phyloP scores from a whole-genome alignment of 2,888 invertebrate genomes.

The Thereva nobilitata region DNA sequence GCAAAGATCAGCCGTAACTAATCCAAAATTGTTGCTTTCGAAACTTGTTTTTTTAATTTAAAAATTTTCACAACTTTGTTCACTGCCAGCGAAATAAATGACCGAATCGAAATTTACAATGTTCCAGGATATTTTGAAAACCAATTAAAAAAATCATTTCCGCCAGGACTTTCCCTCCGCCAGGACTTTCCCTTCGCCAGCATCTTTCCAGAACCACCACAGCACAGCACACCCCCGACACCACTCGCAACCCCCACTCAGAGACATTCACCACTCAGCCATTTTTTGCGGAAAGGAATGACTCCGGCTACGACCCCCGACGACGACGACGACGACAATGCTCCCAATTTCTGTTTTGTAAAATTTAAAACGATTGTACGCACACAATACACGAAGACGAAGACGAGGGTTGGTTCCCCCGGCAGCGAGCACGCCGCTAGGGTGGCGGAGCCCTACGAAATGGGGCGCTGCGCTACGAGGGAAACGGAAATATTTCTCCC shows the following conservation, averaged over 20 bases:
- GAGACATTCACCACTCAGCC: no score
- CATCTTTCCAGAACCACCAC: background rate
- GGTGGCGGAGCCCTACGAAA: constrained; percentile 11
- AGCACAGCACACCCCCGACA: background rate
- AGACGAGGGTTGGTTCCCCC: constrained; percentile 19
- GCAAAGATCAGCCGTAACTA: no score
- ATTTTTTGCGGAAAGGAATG: no score
- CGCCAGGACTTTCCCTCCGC: background rate
- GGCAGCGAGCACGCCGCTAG: constrained; percentile 3
- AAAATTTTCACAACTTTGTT: no score
- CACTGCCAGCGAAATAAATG: background rate
- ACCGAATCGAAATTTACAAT: background rate
- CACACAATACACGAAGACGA: constrained; percentile 32
- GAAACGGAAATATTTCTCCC: constrained; percentile 39
- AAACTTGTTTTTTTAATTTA: no score
- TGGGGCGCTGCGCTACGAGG: constrained; percentile 24
- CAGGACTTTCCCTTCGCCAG: background rate
- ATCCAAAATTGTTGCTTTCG: no score
- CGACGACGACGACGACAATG: constrained; percentile 26
- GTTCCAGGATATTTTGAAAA: background rate
- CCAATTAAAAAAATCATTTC: background rate
- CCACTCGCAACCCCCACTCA: no score
- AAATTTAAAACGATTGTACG: constrained; percentile 40
- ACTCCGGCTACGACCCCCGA: background rate
- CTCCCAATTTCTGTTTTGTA: constrained; percentile 37